A percentile compares a stretch with the other conserved stretches of the same genome.
Conservation (phyloP, 2,888 invertebrate species). For the Oscheius myriophilus region DNA sequence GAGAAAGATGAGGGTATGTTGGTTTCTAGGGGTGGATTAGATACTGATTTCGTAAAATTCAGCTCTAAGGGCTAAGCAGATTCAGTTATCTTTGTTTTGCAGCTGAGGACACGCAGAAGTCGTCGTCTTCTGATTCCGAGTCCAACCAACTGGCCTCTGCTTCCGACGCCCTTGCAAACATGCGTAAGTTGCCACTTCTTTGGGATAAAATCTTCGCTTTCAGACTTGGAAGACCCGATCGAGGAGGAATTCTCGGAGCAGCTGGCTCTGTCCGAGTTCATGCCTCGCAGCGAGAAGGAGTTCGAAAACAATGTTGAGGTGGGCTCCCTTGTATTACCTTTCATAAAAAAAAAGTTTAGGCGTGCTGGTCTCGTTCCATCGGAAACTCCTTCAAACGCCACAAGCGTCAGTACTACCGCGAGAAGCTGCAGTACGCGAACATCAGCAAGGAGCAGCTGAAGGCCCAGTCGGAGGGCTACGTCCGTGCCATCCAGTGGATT, state of each 20-base stretch:
- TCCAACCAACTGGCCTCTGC: constrained; percentile 1
- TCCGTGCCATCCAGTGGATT: constrained; percentile 94
- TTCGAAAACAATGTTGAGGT: constrained; percentile 55
- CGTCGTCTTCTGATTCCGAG: not conserved
- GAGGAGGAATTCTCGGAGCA: constrained; percentile 49
- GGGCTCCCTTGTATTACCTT: not conserved
- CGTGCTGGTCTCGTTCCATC: constrained; percentile 70
- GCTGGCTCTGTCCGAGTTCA: constrained; percentile 41
- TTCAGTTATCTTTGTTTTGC: no score
- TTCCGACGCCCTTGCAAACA: constrained; percentile 9
- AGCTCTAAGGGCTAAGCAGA: no score
- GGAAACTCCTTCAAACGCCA: constrained; percentile 82
- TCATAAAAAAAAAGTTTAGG: not conserved
- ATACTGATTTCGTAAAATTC: no score
- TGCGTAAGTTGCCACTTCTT: not conserved
- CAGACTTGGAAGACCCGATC: constrained; percentile 22
- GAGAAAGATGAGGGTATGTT: constrained; percentile 4
- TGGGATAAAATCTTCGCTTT: not conserved
- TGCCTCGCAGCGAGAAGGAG: constrained; percentile 50
- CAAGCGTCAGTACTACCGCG: constrained; percentile 87
- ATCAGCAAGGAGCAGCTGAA: constrained; percentile 84
- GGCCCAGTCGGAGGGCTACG: constrained; percentile 87
- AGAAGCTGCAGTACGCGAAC: constrained; percentile 76
- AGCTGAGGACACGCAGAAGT: constrained; percentile 1
- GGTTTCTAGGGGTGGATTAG: no score